Base-by-base conservation (phyloP, 1,140 invertebrate species). In the Proales similis region DNA sequence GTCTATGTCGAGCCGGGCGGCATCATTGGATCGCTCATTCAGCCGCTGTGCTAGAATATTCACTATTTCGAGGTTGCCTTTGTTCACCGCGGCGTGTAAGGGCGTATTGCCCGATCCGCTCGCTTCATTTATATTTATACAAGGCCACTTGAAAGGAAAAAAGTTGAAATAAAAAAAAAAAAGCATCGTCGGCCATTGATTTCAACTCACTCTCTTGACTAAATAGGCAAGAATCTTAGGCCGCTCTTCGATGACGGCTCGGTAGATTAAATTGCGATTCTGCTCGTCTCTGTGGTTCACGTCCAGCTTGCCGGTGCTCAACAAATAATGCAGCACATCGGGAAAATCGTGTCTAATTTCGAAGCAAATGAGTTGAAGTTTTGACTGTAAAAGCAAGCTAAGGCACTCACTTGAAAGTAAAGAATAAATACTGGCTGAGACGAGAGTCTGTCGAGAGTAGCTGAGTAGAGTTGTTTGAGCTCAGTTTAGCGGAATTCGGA, bases 91-190 rank as follows among this genome's bases (percentile, higher is more conserved):
- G 27, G 71, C 71, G 65, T 76, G 74, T 6, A 76, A 65, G 5
- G 73, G 66, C 14, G 71, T 72, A 67, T 76, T 76, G 0, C 74
- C 74, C 19, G 71, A 73, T 46, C 73, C 69, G 27, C 70, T 67
- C 7, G 70, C 49, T 30, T 62, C 57, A 62, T 75, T 74, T 2
- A 71, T 64, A 62, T 74, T 67, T 42, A 72, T 67, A 17, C 17
- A 30, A 22, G 32, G 49, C 38, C 29, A 70, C 66, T 48, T 67
- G 66, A 4, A 68, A 67, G 70, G 71, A 63, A 39, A 66, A 45
- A 19, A 39, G 9, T 14, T 17, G 63, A 39, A 49, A 32, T 57
- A n/a, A n/a, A 32, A 2, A 19, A 39, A 6, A 64, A 22, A 9
- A 1, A 30, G 36, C 30, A 48, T 3, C 19, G 20, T 11, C 29